Evolutionary conservation across 2,797 vertebrate species (phyloP).

Genomic region (Muraenolepis orangiensis): DNA sequence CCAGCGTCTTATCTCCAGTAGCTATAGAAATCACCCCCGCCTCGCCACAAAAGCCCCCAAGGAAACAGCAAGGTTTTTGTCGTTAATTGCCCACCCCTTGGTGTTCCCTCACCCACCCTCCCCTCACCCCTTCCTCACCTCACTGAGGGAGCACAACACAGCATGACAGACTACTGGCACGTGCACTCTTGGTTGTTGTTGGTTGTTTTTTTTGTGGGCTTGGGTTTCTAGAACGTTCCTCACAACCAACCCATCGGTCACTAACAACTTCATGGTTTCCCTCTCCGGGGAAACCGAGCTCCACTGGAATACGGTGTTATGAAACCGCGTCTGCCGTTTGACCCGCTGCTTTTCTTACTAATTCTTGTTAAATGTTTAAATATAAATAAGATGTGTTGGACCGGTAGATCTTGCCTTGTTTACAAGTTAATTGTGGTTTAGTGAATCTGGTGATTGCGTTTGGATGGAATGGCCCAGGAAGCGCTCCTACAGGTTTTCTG

Average conservation of each 20-base stretch:
- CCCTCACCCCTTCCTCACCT: conserved; percentile 35
- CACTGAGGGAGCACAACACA: conserved; percentile 37
- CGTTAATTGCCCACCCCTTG: conserved; percentile 45
- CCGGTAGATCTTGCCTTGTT: conserved; percentile 11
- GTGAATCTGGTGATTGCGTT: neutral
- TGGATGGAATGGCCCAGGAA: neutral
- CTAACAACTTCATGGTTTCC: conserved; percentile 42
- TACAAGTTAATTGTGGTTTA: conserved; percentile 13
- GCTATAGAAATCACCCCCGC: conserved; percentile 77
- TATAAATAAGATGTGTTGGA: neutral
- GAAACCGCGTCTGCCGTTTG: conserved; percentile 28
- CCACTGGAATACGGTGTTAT: conserved; percentile 12
- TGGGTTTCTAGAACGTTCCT: conserved; percentile 25
- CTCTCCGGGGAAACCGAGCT: neutral
- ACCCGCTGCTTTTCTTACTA: conserved; percentile 31
- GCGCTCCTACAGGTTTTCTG: neutral
- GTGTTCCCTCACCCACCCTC: neutral
- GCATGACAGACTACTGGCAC: conserved; percentile 62
- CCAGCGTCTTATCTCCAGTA: conserved; percentile 71
- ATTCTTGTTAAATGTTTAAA: neutral
- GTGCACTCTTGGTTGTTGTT: conserved; percentile 30
- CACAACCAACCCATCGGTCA: conserved; percentile 44
- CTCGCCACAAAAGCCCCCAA: conserved; percentile 80
- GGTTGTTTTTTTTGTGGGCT: neutral
- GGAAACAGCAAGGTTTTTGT: conserved; percentile 82